Conservation (phyloP, 2,797 vertebrate genomes). For the Myotis vivesi region DNA sequence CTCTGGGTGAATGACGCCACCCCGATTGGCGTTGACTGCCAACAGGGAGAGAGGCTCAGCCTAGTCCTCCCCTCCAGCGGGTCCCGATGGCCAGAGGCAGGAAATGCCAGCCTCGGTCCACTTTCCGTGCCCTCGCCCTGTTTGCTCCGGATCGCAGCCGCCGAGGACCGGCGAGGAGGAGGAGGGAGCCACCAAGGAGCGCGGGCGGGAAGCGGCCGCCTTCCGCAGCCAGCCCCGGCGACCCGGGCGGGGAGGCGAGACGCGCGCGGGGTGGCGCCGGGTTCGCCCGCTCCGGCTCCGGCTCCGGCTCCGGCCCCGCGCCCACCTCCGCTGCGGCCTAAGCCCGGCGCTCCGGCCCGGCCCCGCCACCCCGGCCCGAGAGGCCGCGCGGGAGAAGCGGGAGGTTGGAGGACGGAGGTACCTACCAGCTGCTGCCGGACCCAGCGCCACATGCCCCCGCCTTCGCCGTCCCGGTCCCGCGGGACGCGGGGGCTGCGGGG, state of each 20-base stretch:
- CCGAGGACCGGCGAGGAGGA: background rate
- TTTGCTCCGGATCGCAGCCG: background rate
- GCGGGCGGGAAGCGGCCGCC: background rate
- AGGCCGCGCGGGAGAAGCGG: background rate
- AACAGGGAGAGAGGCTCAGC: background rate
- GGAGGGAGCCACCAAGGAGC: background rate
- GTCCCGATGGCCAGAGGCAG: background rate
- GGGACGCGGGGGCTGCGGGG: conserved; percentile 43
- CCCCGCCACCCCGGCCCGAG: background rate
- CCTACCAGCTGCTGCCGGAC: conserved; percentile 97
- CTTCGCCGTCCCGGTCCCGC: conserved; percentile 53
- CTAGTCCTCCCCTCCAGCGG: background rate
- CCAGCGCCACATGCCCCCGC: conserved; percentile 93
- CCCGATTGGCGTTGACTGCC: background rate
- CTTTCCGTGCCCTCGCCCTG: background rate
- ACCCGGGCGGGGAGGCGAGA: background rate
- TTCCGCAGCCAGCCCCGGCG: background rate
- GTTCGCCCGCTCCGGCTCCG: no score
- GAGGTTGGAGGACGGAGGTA: background rate
- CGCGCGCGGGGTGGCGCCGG: background rate
- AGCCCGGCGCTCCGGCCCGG: background rate
- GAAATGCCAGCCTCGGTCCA: background rate
- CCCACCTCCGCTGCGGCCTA: background rate
- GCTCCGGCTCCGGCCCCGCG: background rate
- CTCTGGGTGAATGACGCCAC: background rate